Conservation (phyloP, 1,140 invertebrate species). For the Matsumurasca onukii region DNA sequence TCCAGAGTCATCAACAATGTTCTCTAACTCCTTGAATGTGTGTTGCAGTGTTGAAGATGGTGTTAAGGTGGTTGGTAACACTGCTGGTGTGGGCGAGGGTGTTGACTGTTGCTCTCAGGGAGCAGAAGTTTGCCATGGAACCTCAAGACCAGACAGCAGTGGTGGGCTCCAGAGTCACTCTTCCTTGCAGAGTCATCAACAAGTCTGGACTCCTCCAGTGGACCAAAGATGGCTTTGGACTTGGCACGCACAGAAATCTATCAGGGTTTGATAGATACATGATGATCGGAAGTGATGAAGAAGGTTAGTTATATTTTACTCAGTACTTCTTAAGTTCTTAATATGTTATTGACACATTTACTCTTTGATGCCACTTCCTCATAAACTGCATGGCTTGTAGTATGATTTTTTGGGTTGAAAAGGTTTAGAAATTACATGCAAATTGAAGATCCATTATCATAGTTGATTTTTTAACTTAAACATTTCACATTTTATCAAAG, state of each 20-base stretch:
- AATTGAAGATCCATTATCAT: too few relatives aligned
- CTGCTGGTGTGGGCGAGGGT: conserved; percentile 27
- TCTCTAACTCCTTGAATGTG: too few relatives aligned
- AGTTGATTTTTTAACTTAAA: too few relatives aligned
- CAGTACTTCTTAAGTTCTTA: background rate
- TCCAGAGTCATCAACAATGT: too few relatives aligned
- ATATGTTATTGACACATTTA: too few relatives aligned
- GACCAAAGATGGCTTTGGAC: conserved; percentile 93
- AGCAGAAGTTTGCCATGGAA: conserved; percentile 78
- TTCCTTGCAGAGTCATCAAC: conserved; percentile 82
- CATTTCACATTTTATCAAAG: too few relatives aligned
- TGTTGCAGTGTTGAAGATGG: conserved; percentile 32
- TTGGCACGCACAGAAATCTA: conserved; percentile 84
- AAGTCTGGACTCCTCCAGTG: conserved; percentile 88
- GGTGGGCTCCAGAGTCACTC: conserved; percentile 75
- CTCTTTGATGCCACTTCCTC: too few relatives aligned
- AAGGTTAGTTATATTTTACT: conserved; percentile 59
- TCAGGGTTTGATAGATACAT: conserved; percentile 84
- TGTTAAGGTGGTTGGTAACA: conserved; percentile 23
- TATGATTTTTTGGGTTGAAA: too few relatives aligned
- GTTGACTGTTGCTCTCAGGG: conserved; percentile 37
- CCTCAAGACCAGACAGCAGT: conserved; percentile 86
- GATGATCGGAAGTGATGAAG: conserved; percentile 92
- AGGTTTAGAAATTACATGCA: too few relatives aligned
- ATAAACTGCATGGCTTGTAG: too few relatives aligned